These are phyloP conservation scores for Drosophila gunungcola DNA, from an alignment of 1,140 invertebrate genomes.

Conservation along the genomic window DNA sequence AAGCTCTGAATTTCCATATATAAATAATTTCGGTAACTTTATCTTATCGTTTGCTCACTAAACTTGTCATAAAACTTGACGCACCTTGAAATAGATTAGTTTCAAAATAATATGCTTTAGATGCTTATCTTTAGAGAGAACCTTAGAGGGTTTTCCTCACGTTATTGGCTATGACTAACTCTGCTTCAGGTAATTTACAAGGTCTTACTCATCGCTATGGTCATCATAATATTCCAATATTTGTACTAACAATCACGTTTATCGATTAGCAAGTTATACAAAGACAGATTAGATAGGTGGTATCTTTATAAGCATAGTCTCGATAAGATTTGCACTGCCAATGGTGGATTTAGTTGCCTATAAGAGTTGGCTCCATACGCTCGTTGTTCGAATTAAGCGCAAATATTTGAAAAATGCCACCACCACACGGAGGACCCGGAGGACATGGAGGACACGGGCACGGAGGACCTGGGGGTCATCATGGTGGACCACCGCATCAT, in stretches of 20 bases:
- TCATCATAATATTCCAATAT: conserved; percentile 29
- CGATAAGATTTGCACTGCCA: conserved; percentile 24
- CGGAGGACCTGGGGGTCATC: conserved; percentile 39
- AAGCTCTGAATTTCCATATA: too few relatives aligned
- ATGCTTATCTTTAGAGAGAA: conserved; percentile 1
- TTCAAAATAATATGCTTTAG: conserved; percentile 3
- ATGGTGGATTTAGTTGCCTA: conserved; percentile 26
- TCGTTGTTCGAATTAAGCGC: conserved; percentile 2
- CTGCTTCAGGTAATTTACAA: conserved; percentile 16
- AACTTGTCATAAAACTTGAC: neutral
- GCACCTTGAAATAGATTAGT: neutral
- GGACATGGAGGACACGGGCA: conserved; percentile 39
- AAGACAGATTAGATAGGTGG: conserved; percentile 45
- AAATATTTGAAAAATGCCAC: conserved; percentile 50
- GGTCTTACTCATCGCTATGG: conserved; percentile 36
- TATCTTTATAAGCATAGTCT: conserved; percentile 32
- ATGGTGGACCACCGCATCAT: conserved; percentile 17
- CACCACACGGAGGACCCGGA: conserved; percentile 57
- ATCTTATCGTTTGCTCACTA: conserved; percentile 8
- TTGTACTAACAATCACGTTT: conserved; percentile 16
- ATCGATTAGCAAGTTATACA: conserved; percentile 33
- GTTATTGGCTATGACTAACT: conserved; percentile 25
- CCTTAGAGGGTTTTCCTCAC: conserved; percentile 36
- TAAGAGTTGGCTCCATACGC: conserved; percentile 19
- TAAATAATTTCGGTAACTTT: too few relatives aligned